Evolutionary conservation across 2,888 invertebrate genomes (phyloP), one percentile per base, ranked within the genome.

Genomic region (Philopedon plagiatum): DNA sequence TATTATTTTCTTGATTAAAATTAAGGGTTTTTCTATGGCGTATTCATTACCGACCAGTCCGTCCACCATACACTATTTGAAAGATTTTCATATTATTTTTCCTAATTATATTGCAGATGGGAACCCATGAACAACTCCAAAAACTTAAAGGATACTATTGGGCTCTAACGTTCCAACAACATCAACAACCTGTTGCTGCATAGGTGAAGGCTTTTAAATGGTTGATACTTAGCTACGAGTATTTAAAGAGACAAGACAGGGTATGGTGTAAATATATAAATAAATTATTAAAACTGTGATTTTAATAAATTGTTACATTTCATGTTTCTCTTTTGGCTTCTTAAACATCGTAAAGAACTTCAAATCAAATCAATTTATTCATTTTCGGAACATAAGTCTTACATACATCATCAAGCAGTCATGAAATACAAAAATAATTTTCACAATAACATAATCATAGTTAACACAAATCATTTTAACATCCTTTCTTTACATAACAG

Each of bases 111-210:
- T 63, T 88, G 19, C 84, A 95, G 96, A 91, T 94, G 87, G 97
- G 97, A 2, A 94, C 91, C 19, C 97, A 98, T 83, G 90, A 91
- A 0, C 90, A 91, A 74, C 84, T 98, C 75, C 92, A 93, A 86
- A 90, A 90, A 76, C 89, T 89, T 78, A 92, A 91, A 81, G 97
- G 97, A 0, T 88, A 92, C 73, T 98, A 98, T 85, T 96, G 94
- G 90, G 92, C 94, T 76, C 87, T 97, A 21, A 92, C 94, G 60
- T 92, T 91, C 67, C 93, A 94, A 76, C 94, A 94, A 80, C 80
- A 82, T 57, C 77, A 78, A 66, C 71, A 61, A 7, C 78, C 82
- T 46, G 81, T 65, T 37, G 73, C 73, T 46, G 73, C 60, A 8
- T 71, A 66, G 51, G 0, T 44, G 23, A 18, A 13, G 32, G 1